These are phyloP conservation scores for Magallana angulata DNA, from an alignment of 1,140 invertebrate species.

Conservation along the genomic window DNA sequence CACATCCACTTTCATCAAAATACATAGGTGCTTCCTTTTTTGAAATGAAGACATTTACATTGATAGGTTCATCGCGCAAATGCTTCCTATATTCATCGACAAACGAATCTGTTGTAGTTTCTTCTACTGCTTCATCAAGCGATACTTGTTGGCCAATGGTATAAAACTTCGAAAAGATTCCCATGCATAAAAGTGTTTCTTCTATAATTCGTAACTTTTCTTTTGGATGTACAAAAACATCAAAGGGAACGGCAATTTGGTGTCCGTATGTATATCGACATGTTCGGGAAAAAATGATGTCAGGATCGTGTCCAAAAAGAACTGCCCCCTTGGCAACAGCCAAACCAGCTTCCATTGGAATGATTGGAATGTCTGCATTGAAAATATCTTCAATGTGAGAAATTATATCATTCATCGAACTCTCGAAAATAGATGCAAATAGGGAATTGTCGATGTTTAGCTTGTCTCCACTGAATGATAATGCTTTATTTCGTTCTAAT, in stretches of 20 bases:
- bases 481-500: no score
- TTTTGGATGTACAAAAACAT: neutral
- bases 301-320: no score
- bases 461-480: no score
- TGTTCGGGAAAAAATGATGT: no score
- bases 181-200: neutral
- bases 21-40: neutral
- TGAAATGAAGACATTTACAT: constrained; percentile 18
- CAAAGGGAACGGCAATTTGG: neutral
- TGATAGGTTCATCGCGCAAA: neutral
- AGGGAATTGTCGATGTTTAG: no score
- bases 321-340: no score
- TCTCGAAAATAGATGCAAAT: no score
- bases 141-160: neutral
- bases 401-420: no score
- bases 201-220: neutral
- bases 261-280: no score
- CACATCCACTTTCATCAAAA: constrained; percentile 4
- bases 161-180: neutral
- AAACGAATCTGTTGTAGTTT: neutral
- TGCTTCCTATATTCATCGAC: neutral
- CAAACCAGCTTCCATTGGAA: no score
- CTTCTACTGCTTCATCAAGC: neutral
- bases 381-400: no score
- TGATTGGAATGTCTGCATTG: no score